Evolutionary conservation across 2,888 invertebrate genomes (phyloP).

Genomic region (Ophioninae sp.): DNA sequence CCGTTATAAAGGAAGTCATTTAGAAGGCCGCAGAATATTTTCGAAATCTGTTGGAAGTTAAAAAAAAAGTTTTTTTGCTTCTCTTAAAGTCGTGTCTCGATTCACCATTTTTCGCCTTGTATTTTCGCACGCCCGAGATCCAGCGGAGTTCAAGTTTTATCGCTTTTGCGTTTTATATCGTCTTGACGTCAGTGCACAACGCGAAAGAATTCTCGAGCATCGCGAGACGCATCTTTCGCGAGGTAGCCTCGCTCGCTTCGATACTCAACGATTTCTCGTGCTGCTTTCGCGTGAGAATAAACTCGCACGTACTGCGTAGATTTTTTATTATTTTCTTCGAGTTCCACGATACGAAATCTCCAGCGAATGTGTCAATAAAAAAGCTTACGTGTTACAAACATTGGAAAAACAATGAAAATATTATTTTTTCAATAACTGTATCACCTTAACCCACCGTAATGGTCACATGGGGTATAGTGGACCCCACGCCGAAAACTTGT

Average conservation of each 20-base stretch:
- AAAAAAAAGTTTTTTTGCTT: neutral
- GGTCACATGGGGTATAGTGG: too few species aligned
- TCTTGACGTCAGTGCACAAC: neutral
- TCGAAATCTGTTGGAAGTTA: slow-evolving; percentile 33
- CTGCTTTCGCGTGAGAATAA: slow-evolving; percentile 28
- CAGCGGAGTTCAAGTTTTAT: slow-evolving; percentile 33
- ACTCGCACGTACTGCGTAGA: neutral
- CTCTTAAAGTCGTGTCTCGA: slow-evolving; percentile 21
- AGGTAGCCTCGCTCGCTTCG: slow-evolving; percentile 18
- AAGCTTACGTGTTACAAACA: too few species aligned
- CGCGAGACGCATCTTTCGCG: slow-evolving; percentile 7
- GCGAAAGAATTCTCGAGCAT: slow-evolving; percentile 13
- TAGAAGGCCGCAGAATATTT: slow-evolving; percentile 38
- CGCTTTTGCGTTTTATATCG: slow-evolving; percentile 27
- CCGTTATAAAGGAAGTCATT: slow-evolving; percentile 29
- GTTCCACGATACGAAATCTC: neutral
- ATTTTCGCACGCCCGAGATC: slow-evolving; percentile 43
- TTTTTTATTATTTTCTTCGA: slow-evolving; percentile 2
- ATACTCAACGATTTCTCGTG: slow-evolving; percentile 23
- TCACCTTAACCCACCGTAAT: too few species aligned
- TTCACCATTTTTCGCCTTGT: slow-evolving; percentile 9
- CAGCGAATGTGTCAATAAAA: neutral
- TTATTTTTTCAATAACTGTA: too few species aligned
- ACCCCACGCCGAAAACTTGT: too few species aligned
- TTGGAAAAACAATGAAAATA: too few species aligned